Percentiles rank a stretch among this genome's conserved stretches.
phyloP scores from a whole-genome alignment of 2,888 invertebrate species.

The Apoda limacodes region DNA sequence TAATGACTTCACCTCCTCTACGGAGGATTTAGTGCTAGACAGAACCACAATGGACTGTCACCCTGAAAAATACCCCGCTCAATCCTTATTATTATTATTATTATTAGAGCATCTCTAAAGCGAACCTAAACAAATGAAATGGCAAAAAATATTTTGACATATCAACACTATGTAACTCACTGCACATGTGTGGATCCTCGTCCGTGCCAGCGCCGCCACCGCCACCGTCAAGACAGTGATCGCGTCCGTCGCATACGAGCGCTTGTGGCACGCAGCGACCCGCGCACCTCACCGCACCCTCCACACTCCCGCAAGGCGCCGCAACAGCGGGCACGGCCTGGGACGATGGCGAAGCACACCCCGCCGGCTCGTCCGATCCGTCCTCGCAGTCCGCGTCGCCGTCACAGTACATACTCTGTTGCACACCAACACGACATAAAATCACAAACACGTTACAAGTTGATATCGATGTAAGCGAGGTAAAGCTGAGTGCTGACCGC shows the following conservation, averaged over 20 bases:
- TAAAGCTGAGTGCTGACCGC: constrained; percentile 20
- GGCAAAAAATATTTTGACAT: no score
- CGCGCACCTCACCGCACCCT: constrained; percentile 71
- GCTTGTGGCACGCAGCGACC: constrained; percentile 75
- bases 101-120: no score
- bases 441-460: not conserved
- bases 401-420: constrained; percentile 73
- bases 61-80: no score
- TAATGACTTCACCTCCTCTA: no score
- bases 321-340: constrained; percentile 16
- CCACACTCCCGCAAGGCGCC: constrained; percentile 36
- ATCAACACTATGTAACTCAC: constrained; percentile 40
- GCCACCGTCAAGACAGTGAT: constrained; percentile 76
- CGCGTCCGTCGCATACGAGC: constrained; percentile 77
- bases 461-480: not conserved
- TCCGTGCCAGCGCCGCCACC: constrained; percentile 71
- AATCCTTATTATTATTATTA: no score
- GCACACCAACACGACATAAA: no score
- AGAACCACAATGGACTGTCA: no score
- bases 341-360: constrained; percentile 29
- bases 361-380: constrained; percentile 76
- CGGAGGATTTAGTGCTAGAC: no score
- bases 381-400: constrained; percentile 77
- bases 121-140: no score
- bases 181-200: constrained; percentile 68